phyloP scores from a whole-genome alignment of 1,140 invertebrate genomes.

The Sesamia nonagrioides region DNA sequence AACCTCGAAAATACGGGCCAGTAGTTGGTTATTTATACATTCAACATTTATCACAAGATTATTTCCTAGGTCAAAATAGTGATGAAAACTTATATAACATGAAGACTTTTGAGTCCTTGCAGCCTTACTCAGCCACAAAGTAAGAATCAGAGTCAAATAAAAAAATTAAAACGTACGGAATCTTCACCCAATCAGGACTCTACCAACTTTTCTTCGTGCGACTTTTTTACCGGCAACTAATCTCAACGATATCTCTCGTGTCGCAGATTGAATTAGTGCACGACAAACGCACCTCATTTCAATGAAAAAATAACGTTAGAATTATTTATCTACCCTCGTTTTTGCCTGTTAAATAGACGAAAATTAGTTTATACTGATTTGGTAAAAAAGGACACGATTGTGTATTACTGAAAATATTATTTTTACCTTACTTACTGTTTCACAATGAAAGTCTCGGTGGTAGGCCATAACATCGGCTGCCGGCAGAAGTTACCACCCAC shows the following conservation, averaged over 20 bases:
- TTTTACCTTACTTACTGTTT: too few species aligned
- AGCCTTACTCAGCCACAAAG: not conserved
- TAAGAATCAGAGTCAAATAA: not conserved
- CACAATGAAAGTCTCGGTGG: too few species aligned
- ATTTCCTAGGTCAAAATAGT: too few species aligned
- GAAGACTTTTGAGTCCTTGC: too few species aligned
- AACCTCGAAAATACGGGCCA: too few species aligned
- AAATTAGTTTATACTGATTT: slow-evolving; percentile 4
- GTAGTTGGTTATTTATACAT: too few species aligned
- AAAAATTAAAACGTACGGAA: slow-evolving; percentile 36
- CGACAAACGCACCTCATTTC: slow-evolving; percentile 65
- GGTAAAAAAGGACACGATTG: not conserved
- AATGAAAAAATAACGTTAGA: slow-evolving; percentile 30
- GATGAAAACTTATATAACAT: too few species aligned
- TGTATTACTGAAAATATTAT: not conserved
- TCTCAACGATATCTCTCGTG: slow-evolving; percentile 78
- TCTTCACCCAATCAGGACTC: not conserved
- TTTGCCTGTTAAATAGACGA: not conserved
- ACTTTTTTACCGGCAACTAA: slow-evolving; percentile 70
- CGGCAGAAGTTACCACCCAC: too few species aligned
- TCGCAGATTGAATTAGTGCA: slow-evolving; percentile 77
- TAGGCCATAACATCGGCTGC: too few species aligned
- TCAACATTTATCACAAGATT: too few species aligned
- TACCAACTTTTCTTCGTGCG: slow-evolving; percentile 41
- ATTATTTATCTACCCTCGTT: slow-evolving; percentile 34